A percentile compares a stretch with the other conserved stretches of the same genome.
phyloP scores from a whole-genome alignment of 2,888 invertebrate species.

The Eilema caniola region DNA sequence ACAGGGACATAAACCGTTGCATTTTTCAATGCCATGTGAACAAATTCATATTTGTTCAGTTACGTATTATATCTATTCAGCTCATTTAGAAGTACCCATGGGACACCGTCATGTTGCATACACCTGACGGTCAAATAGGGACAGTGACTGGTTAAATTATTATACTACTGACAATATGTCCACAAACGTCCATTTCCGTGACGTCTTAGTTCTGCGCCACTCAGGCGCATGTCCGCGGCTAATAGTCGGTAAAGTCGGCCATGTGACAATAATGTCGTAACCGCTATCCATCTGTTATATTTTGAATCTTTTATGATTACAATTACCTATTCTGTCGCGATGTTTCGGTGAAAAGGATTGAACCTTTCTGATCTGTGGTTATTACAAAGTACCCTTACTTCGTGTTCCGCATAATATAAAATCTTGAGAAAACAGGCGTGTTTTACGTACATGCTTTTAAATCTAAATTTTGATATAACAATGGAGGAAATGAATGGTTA shows the following conservation, averaged over 20 bases:
- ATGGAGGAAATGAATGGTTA: background rate
- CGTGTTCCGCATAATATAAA: background rate
- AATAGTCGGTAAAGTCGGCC: background rate
- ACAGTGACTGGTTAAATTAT: constrained; percentile 33
- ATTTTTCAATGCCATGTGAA: no score
- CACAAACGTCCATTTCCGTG: constrained; percentile 37
- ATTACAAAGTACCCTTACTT: background rate
- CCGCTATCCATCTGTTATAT: background rate
- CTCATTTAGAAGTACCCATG: background rate
- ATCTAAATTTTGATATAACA: background rate
- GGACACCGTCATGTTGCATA: constrained; percentile 13
- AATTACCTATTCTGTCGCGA: background rate
- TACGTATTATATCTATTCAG: no score
- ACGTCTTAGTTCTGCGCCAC: constrained; percentile 29
- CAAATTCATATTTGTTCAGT: no score
- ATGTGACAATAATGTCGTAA: constrained; percentile 5
- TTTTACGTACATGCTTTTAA: background rate
- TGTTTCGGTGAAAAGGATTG: background rate
- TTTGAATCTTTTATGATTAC: background rate
- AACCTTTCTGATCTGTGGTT: background rate
- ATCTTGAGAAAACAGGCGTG: background rate
- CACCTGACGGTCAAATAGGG: background rate
- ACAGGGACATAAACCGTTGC: no score
- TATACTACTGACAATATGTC: constrained; percentile 42
- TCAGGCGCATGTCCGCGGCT: background rate